Evolutionary conservation across 2,113 vertebrate genomes (phyloP).

Genomic region (Pelecanoides urinatrix): DNA sequence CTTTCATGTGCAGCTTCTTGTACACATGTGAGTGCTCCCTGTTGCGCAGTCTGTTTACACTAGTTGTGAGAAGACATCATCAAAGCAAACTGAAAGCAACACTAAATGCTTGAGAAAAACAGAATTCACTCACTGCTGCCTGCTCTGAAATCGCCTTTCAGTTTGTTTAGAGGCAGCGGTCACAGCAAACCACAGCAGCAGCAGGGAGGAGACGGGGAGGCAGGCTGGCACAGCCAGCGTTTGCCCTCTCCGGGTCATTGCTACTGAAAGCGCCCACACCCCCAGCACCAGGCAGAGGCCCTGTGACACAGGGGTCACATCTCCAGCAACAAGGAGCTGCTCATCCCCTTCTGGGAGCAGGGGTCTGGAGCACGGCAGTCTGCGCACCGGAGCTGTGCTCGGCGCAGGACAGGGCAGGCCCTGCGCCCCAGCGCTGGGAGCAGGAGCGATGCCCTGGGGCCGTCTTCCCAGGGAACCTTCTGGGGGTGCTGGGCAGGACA

Average conservation of each 20-base stretch:
- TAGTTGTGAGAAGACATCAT: conserved; percentile 52
- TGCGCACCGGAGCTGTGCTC: neutral
- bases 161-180: neutral
- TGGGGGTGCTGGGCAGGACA: too few relatives aligned
- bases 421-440: fast-evolving
- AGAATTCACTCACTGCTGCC: conserved; percentile 26
- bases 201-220: neutral
- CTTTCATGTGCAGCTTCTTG: conserved; percentile 63
- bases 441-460: neutral
- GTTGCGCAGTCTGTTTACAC: conserved; percentile 50
- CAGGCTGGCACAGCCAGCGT: neutral
- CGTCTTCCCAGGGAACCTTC: neutral
- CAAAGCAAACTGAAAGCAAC: conserved; percentile 60
- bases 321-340: neutral
- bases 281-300: fast-evolving
- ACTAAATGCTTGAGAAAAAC: conserved; percentile 52
- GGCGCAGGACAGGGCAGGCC: neutral
- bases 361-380: fast-evolving
- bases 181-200: neutral
- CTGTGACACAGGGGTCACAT: fast-evolving
- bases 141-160: conserved; percentile 9
- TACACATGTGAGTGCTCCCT: conserved; percentile 62
- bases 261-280: neutral
- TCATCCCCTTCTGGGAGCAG: neutral
- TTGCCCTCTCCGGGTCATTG: fast-evolving